Percentiles rank a stretch among this genome's conserved stretches.
phyloP scores from a whole-genome alignment of 1,140 invertebrate genomes.

The Bombus fervidus region DNA sequence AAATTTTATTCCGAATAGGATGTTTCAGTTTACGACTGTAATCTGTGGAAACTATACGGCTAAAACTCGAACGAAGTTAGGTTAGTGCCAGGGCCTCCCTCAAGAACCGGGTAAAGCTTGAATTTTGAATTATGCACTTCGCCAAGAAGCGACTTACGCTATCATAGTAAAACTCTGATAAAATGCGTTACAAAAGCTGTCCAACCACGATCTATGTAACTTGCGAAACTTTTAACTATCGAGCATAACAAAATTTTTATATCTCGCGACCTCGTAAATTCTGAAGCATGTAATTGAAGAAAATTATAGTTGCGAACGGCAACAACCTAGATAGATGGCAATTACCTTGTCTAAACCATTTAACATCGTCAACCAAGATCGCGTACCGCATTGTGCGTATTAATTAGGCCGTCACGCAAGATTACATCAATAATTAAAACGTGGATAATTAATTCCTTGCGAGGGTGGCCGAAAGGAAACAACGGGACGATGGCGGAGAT shows the following conservation, averaged over 20 bases:
- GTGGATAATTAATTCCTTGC: background rate
- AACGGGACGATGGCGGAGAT: background rate
- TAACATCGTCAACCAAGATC: background rate
- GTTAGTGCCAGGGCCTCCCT: background rate
- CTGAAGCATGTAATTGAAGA: background rate
- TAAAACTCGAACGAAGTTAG: background rate
- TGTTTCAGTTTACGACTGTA: slow-evolving; percentile 14
- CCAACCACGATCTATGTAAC: no score
- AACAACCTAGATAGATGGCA: background rate
- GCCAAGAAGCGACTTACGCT: background rate
- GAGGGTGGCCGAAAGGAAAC: no score
- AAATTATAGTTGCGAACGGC: background rate
- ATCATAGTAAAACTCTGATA: background rate
- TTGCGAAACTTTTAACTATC: background rate
- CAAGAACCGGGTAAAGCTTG: background rate
- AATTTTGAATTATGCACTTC: background rate
- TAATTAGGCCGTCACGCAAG: background rate
- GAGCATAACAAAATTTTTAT: background rate
- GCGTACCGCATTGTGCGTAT: background rate
- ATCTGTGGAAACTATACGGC: slow-evolving; percentile 24
- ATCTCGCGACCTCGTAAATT: background rate
- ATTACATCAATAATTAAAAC: background rate
- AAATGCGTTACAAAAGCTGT: background rate
- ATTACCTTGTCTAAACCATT: background rate
- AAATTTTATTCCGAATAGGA: slow-evolving; percentile 27